Evolutionary conservation across 2,888 invertebrate species (phyloP).

Genomic region (Agrilus mali): DNA sequence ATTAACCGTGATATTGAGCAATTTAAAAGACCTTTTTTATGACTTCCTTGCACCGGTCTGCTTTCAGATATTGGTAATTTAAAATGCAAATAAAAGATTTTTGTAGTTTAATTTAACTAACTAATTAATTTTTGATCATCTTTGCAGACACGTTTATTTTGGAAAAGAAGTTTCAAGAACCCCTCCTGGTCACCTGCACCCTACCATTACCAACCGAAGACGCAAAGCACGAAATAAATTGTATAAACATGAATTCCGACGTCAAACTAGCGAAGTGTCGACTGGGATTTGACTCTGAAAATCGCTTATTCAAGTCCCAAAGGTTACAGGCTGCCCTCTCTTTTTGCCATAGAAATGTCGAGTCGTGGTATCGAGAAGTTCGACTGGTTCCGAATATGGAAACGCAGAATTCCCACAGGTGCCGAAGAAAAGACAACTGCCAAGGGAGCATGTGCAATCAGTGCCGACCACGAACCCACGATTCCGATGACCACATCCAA

Average conservation of each 20-base stretch:
- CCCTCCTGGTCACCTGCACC: constrained; percentile 52
- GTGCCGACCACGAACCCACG: constrained; percentile 12
- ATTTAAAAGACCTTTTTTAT: neutral
- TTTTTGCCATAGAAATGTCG: constrained; percentile 51
- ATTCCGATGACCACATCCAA: constrained; percentile 9
- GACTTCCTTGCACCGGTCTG: neutral
- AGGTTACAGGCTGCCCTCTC: constrained; percentile 51
- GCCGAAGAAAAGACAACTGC: constrained; percentile 1
- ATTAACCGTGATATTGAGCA: neutral
- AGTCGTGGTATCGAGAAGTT: constrained; percentile 51
- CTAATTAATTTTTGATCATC: neutral
- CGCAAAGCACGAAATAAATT: constrained; percentile 38
- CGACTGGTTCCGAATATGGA: constrained; percentile 23
- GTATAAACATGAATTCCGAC: constrained; percentile 41
- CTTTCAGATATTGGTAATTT: too few species aligned
- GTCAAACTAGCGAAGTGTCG: constrained; percentile 46
- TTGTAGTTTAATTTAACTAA: too few species aligned
- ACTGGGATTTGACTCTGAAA: constrained; percentile 49
- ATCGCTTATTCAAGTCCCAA: constrained; percentile 49
- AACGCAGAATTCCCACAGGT: constrained; percentile 1
- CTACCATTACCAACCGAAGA: constrained; percentile 41
- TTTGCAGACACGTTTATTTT: constrained; percentile 41
- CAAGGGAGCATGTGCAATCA: constrained; percentile 9
- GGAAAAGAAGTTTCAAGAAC: constrained; percentile 49
- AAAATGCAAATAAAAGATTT: too few species aligned